Evolutionary conservation across 2,888 invertebrate species (phyloP).

Genomic region (Drosophila affinis): DNA sequence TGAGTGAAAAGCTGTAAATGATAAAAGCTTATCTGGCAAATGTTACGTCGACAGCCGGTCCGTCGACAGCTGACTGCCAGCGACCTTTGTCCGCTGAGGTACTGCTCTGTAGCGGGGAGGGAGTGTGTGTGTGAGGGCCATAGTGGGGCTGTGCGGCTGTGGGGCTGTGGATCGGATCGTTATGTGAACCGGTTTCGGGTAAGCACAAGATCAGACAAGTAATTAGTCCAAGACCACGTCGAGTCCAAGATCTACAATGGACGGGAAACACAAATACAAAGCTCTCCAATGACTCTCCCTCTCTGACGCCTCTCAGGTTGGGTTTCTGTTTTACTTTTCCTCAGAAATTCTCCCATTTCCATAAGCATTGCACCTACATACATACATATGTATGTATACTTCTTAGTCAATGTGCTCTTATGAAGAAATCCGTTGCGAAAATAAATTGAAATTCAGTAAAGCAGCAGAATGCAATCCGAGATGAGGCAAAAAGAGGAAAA

Average conservation of each 20-base stretch:
- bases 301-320: background rate
- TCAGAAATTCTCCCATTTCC: background rate
- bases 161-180: conserved; percentile 4
- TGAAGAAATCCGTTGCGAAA: conserved; percentile 12
- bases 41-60: conserved; percentile 56
- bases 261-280: background rate
- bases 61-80: conserved; percentile 1
- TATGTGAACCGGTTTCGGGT: conserved; percentile 47
- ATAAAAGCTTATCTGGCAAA: conserved; percentile 49
- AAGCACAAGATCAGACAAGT: conserved; percentile 21
- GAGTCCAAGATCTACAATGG: background rate
- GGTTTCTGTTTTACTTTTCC: background rate
- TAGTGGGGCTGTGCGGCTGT: background rate
- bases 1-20: background rate
- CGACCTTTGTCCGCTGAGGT: background rate
- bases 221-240: conserved; percentile 25
- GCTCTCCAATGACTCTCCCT: conserved; percentile 4
- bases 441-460: conserved; percentile 3
- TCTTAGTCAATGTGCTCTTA: background rate
- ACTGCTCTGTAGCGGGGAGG: too few relatives aligned
- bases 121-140: too few relatives aligned
- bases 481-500: conserved; percentile 10
- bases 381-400: background rate
- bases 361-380: background rate
- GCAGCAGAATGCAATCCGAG: background rate